These are phyloP conservation scores for Mormyrops boulengeri DNA, from an alignment of 2,797 vertebrate species.

Conservation along the genomic window DNA sequence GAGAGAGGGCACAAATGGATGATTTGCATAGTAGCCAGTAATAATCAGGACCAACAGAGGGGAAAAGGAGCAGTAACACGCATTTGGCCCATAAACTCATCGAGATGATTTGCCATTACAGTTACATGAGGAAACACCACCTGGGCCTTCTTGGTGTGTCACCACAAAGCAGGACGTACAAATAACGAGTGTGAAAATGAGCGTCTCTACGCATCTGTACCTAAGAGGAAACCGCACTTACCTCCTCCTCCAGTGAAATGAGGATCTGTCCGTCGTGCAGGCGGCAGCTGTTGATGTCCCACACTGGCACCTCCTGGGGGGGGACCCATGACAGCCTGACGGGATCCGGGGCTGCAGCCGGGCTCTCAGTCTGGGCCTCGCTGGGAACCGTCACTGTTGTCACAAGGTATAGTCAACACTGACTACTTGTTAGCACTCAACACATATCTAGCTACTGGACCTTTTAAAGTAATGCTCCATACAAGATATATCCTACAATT, in stretches of 20 bases:
- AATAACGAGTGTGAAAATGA: neutral
- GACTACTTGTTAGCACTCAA: neutral
- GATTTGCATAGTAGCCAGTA: neutral
- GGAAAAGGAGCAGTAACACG: neutral
- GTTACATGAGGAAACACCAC: neutral
- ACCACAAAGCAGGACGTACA: neutral
- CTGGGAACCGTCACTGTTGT: conserved; percentile 33
- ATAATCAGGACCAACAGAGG: neutral
- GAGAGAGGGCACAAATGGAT: neutral
- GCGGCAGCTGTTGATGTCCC: conserved; percentile 77
- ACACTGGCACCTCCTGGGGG: conserved; percentile 64
- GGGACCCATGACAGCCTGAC: conserved; percentile 50
- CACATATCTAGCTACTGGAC: neutral
- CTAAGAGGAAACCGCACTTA: conserved; percentile 35
- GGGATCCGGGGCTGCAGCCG: conserved; percentile 37
- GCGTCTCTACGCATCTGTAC: neutral
- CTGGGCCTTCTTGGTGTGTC: neutral
- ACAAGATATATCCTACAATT: neutral
- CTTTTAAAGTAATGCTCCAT: neutral
- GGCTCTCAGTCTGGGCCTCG: conserved; percentile 1
- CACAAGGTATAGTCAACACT: neutral
- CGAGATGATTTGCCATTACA: neutral
- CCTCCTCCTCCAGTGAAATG: conserved; percentile 76
- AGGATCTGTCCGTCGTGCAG: conserved; percentile 77
- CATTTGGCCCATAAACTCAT: neutral